phyloP scores from a whole-genome alignment of 2,113 vertebrate genomes.

The Cottus gobio region DNA sequence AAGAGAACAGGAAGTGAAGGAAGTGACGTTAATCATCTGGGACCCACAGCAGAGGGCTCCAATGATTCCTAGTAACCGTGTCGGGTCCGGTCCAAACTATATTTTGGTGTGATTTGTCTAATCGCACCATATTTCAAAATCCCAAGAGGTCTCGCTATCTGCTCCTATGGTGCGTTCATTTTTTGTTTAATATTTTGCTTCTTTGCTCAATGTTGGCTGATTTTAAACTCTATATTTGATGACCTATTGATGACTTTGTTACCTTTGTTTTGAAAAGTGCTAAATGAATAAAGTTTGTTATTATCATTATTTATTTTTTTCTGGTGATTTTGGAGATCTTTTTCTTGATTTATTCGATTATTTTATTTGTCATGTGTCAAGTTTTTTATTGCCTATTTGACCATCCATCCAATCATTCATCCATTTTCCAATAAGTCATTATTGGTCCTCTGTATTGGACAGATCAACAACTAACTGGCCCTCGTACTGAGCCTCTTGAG shows the following conservation, averaged over 20 bases:
- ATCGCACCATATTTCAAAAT: not conserved
- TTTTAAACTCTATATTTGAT: no score
- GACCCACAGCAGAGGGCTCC: not conserved
- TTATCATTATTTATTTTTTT: not conserved
- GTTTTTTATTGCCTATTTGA: not conserved
- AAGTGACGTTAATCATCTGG: not conserved
- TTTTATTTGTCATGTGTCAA: not conserved
- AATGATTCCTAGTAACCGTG: not conserved
- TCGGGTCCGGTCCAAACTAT: not conserved
- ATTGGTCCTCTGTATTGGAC: not conserved
- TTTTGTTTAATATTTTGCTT: not conserved
- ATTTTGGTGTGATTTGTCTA: not conserved
- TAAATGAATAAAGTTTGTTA: not conserved
- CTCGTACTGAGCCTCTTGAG: not conserved
- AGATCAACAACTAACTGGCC: not conserved
- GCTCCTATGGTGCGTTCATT: not conserved
- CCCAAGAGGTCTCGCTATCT: not conserved
- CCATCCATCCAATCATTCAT: not conserved
- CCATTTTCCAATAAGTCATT: not conserved
- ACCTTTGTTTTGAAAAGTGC: not conserved
- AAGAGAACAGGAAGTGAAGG: not conserved
- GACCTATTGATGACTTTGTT: no score
- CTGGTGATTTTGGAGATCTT: not conserved
- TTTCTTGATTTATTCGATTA: not conserved
- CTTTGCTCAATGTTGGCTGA: no score